Base-by-base conservation (phyloP, 2,113 vertebrate genomes). In the Serilophus lunatus region DNA sequence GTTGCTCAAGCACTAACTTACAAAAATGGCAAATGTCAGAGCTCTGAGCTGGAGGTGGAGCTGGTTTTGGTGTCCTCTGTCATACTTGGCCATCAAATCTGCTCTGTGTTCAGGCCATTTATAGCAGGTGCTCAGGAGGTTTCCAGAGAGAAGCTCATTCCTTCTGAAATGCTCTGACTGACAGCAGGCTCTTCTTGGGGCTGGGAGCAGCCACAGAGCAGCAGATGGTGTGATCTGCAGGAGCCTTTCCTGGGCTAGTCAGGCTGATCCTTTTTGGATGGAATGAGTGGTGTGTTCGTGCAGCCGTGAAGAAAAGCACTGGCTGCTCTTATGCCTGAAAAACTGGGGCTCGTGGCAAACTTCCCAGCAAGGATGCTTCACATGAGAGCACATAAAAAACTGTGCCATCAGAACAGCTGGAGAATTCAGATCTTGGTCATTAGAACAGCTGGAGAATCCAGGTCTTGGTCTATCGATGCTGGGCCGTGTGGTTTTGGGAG, bases 161-260 rank as follows among this genome's bases (percentile, higher is more conserved):
- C 91, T 45, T 2, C 66, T 53, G 53, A 45, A 14, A 40, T 1
- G 36, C 82, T 49, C 61, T 56, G 72, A 54, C 18, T 40, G 59
- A 9, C 71, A 86, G 70, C 75, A 45, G 82, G 92, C 78, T 53
- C 38, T 42, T 79, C 47, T 22, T 0, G 3, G 68, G 72, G 72
- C 44, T 31, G 85, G 84, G 74, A 75, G 61, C 79, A 65, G 49
- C 10, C 19, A 7, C 20, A 2, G 66, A 70, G 74, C 75, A 86
- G 92, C 95, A 96, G 92, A 69, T 64, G 92, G 45, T 14, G 87
- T 36, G 36, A 33, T 9, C 75, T 26, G 90, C 82, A 83, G 72
- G 63, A 90, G 61, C 57, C 57, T 64, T 38, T 42, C 53, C 88
- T 49, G 47, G n/a, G 16, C 1, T 13, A n/a, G 20, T 8, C 61